A percentile compares a stretch with the other conserved stretches of the same genome.
These are phyloP conservation scores for Phortica okadai DNA, from an alignment of 2,888 invertebrate species.

Conservation along the genomic window DNA sequence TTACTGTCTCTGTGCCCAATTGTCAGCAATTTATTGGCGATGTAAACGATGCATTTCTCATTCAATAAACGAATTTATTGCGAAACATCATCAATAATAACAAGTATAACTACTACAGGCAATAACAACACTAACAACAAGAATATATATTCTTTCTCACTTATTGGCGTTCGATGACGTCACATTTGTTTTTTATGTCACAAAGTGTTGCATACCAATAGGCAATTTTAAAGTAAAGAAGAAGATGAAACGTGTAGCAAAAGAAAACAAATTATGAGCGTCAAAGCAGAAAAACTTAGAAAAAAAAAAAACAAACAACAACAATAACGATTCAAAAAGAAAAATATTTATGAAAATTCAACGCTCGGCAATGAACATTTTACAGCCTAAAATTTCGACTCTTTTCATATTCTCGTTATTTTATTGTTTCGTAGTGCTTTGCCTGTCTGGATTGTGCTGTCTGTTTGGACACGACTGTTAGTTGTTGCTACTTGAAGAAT, in stretches of 20 bases:
- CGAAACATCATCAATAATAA: constrained; percentile 18
- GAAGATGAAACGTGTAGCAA: not conserved
- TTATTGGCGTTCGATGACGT: constrained; percentile 3
- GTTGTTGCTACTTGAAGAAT: constrained; percentile 14
- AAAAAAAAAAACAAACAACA: not conserved
- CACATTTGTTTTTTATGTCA: not conserved
- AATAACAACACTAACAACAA: not conserved
- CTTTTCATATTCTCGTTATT: constrained; percentile 18
- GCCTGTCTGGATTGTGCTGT: constrained; percentile 45
- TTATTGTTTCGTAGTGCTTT: constrained; percentile 41
- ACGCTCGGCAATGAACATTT: constrained; percentile 57
- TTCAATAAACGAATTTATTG: constrained; percentile 35
- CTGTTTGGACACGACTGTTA: constrained; percentile 47
- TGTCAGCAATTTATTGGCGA: not conserved
- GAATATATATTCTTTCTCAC: not conserved
- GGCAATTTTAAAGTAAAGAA: not conserved
- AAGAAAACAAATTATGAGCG: constrained; percentile 1
- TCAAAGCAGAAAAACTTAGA: not conserved
- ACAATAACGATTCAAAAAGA: not conserved
- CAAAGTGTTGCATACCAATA: not conserved
- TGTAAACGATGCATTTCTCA: not conserved
- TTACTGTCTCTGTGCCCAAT: not conserved
- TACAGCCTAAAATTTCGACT: constrained; percentile 52
- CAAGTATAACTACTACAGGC: constrained; percentile 20
- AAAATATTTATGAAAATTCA: not conserved